Conservation (phyloP, 1,140 invertebrate genomes). For the Bursaphelenchus mucronatus region DNA sequence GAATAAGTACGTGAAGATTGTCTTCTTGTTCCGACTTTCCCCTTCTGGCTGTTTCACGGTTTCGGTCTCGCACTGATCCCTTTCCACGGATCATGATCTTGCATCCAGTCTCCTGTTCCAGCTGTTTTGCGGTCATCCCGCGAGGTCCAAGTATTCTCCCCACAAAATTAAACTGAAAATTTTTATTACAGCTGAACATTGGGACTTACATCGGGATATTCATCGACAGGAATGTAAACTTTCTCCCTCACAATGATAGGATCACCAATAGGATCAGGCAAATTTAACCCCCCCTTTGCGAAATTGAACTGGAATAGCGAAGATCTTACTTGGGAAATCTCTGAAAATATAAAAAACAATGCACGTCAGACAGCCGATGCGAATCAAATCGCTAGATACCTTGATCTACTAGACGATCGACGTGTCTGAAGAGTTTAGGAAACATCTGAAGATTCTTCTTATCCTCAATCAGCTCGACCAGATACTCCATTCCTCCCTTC, state of each 20-base stretch:
- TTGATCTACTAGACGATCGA: constrained; percentile 35
- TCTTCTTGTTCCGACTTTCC: constrained; percentile 99
- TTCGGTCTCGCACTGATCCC: constrained; percentile 89
- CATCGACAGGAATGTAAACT: constrained; percentile 97
- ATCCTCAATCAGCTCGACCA: constrained; percentile 23
- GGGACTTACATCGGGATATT: constrained; percentile 93
- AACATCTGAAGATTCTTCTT: constrained; percentile 18
- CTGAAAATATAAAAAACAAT: constrained; percentile 66
- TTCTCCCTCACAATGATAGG: constrained; percentile 90
- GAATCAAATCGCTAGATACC: constrained; percentile 16
- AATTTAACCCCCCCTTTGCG: constrained; percentile 81
- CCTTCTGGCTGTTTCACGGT: constrained; percentile 73
- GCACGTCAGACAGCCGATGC: constrained; percentile 3
- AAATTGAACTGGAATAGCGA: constrained; percentile 97
- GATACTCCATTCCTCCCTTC: not conserved
- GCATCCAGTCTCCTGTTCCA: constrained; percentile 98
- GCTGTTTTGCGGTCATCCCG: constrained; percentile 98
- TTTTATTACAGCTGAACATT: not conserved
- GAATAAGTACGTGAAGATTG: constrained; percentile 93
- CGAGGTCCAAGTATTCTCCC: constrained; percentile 95
- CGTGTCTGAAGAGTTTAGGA: constrained; percentile 30
- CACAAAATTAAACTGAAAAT: constrained; percentile 97
- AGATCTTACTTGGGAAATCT: constrained; percentile 93
- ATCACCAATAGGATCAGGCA: constrained; percentile 81
- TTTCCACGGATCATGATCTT: constrained; percentile 99